Evolutionary conservation across 2,113 vertebrate species (phyloP).

Genomic region (Pheucticus melanocephalus): DNA sequence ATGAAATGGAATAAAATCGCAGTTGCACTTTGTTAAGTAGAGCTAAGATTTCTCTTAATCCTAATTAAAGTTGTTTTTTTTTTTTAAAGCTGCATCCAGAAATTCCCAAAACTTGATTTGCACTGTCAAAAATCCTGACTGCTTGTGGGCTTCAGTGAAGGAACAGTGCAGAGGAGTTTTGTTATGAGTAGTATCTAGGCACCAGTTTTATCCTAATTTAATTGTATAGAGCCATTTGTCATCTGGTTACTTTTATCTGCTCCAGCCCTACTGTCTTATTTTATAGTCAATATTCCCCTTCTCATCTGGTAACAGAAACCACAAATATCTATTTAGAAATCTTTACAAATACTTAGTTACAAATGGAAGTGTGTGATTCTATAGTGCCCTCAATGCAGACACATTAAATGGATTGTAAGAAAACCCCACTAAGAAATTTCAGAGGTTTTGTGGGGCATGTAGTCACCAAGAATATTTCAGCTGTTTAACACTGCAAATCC

Average conservation of each 20-base stretch:
- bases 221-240: not conserved
- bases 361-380: not conserved
- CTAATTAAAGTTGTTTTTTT: not conserved
- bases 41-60: not conserved
- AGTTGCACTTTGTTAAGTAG: not conserved
- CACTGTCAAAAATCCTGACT: not conserved
- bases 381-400: not conserved
- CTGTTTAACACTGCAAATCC: not conserved
- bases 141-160: not conserved
- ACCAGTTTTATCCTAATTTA: not conserved
- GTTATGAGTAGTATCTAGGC: not conserved
- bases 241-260: not conserved
- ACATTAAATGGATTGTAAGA: not conserved
- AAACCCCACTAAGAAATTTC: not conserved
- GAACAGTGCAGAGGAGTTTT: not conserved
- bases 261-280: not conserved
- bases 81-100: not conserved
- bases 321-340: not conserved
- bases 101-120: not conserved
- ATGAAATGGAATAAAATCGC: not conserved
- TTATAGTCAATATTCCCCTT: not conserved
- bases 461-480: not conserved
- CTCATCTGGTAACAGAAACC: not conserved
- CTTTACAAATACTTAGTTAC: not conserved
- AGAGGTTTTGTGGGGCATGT: not conserved